Conservation (phyloP, 2,113 vertebrate genomes). For the Sander vitreus region DNA sequence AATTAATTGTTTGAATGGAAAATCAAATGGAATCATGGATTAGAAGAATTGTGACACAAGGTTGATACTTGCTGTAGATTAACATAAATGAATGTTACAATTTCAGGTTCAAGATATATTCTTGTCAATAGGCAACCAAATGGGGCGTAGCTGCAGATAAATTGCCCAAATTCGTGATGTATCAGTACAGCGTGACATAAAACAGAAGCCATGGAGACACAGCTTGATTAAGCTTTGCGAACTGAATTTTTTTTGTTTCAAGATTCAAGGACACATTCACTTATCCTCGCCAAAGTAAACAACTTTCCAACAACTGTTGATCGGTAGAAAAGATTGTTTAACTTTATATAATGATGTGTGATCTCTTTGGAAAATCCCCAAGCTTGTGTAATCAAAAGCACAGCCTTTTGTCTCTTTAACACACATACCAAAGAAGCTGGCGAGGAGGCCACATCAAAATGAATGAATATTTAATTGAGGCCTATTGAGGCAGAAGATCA, state of each 20-base stretch:
- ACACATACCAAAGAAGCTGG: slow-evolving; percentile 82
- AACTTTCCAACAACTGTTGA: slow-evolving; percentile 70
- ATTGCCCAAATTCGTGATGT: slow-evolving; percentile 26
- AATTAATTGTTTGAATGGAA: no score
- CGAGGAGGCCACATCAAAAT: slow-evolving; percentile 83
- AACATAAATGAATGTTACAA: not conserved
- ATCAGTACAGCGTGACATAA: slow-evolving; percentile 8
- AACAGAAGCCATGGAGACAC: slow-evolving; percentile 36
- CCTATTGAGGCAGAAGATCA: slow-evolving; percentile 86
- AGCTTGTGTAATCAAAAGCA: slow-evolving; percentile 83
- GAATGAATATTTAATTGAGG: slow-evolving; percentile 88
- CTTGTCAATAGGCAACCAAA: slow-evolving; percentile 2
- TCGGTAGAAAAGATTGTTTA: slow-evolving; percentile 76
- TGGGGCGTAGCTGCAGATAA: not conserved
- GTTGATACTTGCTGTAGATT: not conserved
- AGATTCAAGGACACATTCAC: slow-evolving; percentile 65
- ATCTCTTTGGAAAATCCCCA: slow-evolving; percentile 75
- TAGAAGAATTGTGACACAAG: no score
- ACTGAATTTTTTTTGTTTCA: slow-evolving; percentile 67
- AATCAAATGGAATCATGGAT: no score
- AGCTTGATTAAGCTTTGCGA: slow-evolving; percentile 46
- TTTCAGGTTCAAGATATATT: not conserved
- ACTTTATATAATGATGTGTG: slow-evolving; percentile 69
- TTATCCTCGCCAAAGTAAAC: slow-evolving; percentile 65
- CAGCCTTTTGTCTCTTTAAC: slow-evolving; percentile 83